Conservation (phyloP, 1,140 invertebrate species). For the Bombus huntii region DNA sequence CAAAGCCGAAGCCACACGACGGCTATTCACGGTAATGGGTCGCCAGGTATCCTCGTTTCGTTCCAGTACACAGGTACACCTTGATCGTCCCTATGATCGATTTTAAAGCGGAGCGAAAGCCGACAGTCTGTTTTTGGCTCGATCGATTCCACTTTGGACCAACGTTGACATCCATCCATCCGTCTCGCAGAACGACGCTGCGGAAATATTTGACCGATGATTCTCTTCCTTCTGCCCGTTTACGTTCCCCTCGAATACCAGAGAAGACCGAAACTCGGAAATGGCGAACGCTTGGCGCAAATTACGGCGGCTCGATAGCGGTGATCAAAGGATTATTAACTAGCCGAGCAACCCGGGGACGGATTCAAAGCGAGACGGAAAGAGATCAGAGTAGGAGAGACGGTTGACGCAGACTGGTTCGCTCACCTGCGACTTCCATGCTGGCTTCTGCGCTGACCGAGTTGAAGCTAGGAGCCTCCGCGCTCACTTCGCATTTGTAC, state of each 20-base stretch:
- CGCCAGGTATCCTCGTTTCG: conserved; percentile 32
- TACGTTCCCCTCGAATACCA: too few species aligned
- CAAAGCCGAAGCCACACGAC: conserved; percentile 31
- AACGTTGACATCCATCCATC: neutral
- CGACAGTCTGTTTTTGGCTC: neutral
- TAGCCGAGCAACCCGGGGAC: conserved; percentile 21
- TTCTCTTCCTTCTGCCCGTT: neutral
- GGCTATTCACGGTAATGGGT: neutral
- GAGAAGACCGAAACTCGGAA: neutral
- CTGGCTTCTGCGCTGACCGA: conserved; percentile 86
- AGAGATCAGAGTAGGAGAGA: neutral
- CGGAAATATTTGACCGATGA: conserved; percentile 9
- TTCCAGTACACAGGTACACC: neutral
- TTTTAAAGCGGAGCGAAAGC: neutral
- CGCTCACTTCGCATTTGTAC: conserved; percentile 90
- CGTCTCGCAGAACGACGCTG: neutral
- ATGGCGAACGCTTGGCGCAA: conserved; percentile 2
- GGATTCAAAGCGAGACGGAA: neutral
- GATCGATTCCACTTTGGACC: conserved; percentile 13
- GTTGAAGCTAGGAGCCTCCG: conserved; percentile 88
- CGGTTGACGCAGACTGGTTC: neutral
- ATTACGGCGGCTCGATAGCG: conserved; percentile 45
- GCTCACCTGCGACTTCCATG: conserved; percentile 89
- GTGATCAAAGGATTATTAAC: conserved; percentile 68
- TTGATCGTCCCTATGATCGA: neutral